These are phyloP conservation scores for Pheucticus melanocephalus DNA, from an alignment of 2,113 vertebrate species.

Conservation along the genomic window DNA sequence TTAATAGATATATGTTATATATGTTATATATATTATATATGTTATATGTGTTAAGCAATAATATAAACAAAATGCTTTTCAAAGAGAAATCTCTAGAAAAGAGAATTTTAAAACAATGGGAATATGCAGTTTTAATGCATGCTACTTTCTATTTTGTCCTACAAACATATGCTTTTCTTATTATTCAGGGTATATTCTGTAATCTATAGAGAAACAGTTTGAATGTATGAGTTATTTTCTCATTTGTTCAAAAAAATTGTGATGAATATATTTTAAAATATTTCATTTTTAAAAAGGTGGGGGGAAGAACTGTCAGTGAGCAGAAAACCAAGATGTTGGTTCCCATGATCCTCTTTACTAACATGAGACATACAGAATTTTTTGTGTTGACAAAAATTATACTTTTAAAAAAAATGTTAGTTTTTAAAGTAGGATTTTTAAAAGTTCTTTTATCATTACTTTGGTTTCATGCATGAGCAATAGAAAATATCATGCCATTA, in stretches of 20 bases:
- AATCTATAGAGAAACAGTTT: background rate
- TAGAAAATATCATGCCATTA: background rate
- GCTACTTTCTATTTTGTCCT: background rate
- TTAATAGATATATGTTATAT: background rate
- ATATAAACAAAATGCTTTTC: background rate
- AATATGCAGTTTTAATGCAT: background rate
- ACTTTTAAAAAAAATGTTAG: background rate
- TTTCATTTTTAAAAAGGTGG: background rate
- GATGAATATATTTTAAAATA: background rate
- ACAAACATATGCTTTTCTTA: background rate
- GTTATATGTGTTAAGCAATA: background rate
- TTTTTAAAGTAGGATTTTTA: background rate
- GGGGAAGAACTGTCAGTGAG: background rate
- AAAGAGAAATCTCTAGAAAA: background rate
- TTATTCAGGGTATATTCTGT: background rate
- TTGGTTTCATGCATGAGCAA: background rate
- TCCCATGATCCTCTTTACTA: background rate
- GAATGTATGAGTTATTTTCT: background rate
- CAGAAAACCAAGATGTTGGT: background rate
- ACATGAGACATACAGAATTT: background rate
- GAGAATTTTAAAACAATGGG: background rate
- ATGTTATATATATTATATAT: too few relatives aligned
- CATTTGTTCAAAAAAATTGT: background rate
- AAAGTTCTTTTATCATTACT: background rate
- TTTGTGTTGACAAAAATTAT: background rate